phyloP scores from a whole-genome alignment of 2,888 invertebrate genomes.

The Pristionchus fissidentatus region DNA sequence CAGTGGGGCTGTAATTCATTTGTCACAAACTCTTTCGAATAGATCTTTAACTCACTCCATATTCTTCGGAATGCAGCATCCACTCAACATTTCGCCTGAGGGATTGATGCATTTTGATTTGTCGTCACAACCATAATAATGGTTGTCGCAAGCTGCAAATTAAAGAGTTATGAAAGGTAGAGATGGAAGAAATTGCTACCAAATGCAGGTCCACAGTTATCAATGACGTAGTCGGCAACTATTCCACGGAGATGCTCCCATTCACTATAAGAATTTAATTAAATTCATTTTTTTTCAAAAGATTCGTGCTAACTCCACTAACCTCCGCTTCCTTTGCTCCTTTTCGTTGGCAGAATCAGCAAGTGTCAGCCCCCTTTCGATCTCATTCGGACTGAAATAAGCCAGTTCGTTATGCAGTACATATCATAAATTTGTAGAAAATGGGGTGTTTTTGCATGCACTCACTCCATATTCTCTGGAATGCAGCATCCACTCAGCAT shows the following conservation, averaged over 20 bases:
- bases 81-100: not conserved
- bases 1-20: not conserved
- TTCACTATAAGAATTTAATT: too few species aligned
- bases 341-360: too few species aligned
- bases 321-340: not conserved
- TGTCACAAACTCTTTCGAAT: not conserved
- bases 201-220: not conserved
- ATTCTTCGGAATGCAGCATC: constrained; percentile 7
- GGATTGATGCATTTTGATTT: not conserved
- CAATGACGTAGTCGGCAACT: not conserved
- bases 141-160: not conserved
- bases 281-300: too few species aligned
- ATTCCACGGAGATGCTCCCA: not conserved
- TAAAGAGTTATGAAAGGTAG: too few species aligned
- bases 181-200: not conserved
- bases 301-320: too few species aligned
- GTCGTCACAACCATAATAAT: not conserved
- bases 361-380: too few species aligned
- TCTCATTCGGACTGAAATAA: too few species aligned
- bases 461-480: not conserved
- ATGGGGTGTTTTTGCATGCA: not conserved
- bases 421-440: not conserved
- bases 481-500: not conserved
- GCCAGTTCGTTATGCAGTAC: too few species aligned
- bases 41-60: not conserved